Conservation (phyloP, 1,140 invertebrate genomes). For the Lordiphosa mommai region DNA sequence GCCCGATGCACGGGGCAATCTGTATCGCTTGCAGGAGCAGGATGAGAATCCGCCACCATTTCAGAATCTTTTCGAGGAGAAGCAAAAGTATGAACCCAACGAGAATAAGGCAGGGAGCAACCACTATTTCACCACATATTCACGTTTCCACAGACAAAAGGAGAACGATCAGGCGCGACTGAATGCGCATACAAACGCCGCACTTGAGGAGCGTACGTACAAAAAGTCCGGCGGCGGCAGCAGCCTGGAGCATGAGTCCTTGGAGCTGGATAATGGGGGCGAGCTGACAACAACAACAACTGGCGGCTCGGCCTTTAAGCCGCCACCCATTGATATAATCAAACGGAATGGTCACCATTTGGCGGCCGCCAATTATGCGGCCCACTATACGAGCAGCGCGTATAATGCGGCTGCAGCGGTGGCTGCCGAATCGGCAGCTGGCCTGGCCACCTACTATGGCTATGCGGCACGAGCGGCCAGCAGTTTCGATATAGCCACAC, state of each 20-base stretch:
- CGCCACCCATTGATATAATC: conserved; percentile 79
- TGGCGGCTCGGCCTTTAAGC: not conserved
- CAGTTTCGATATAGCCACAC: conserved; percentile 48
- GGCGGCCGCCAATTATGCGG: conserved; percentile 47
- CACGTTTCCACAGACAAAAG: conserved; percentile 77
- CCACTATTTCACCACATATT: conserved; percentile 28
- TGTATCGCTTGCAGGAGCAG: conserved; percentile 84
- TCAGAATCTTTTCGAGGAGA: conserved; percentile 92
- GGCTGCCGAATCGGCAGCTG: conserved; percentile 32
- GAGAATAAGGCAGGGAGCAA: conserved; percentile 6
- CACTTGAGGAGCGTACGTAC: conserved; percentile 9
- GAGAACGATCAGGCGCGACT: conserved; percentile 76
- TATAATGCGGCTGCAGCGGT: conserved; percentile 49
- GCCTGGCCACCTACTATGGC: conserved; percentile 56
- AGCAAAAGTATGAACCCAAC: conserved; percentile 81
- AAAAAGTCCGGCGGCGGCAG: conserved; percentile 47
- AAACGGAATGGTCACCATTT: conserved; percentile 80
- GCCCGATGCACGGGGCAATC: conserved; percentile 83
- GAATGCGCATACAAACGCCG: conserved; percentile 39
- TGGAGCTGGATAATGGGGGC: too few relatives aligned
- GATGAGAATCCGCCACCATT: conserved; percentile 89
- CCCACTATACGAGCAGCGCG: conserved; percentile 35
- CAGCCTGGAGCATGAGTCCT: too few relatives aligned
- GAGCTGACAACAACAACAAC: too few relatives aligned
- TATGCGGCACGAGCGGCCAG: conserved; percentile 44